Percentiles rank a stretch among this genome's conserved stretches.
These are phyloP conservation scores for Lepidothrix coronata DNA, from an alignment of 2,113 vertebrate species.

Conservation along the genomic window DNA sequence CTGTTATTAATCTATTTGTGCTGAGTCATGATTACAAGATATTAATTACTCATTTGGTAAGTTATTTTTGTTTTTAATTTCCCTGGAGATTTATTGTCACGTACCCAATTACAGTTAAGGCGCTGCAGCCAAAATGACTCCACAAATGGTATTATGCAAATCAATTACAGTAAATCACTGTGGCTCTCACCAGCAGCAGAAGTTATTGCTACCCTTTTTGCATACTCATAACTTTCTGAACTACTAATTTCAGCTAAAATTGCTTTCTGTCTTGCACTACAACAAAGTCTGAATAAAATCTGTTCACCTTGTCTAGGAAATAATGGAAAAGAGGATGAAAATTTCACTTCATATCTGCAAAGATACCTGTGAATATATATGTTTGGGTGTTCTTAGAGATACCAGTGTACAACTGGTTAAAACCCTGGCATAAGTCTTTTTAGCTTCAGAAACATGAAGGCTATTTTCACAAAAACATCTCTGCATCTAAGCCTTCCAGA, in stretches of 20 bases:
- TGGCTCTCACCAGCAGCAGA: neutral
- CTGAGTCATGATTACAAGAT: constrained; percentile 38
- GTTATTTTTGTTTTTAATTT: constrained; percentile 58
- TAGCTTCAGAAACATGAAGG: neutral
- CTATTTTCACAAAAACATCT: neutral
- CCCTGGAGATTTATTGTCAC: constrained; percentile 1
- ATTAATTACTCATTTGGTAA: constrained; percentile 45
- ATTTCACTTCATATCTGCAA: neutral
- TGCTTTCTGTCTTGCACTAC: neutral
- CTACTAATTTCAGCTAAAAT: neutral
- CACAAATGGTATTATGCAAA: constrained; percentile 39
- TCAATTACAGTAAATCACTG: constrained; percentile 7
- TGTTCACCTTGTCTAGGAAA: neutral
- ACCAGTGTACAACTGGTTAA: neutral
- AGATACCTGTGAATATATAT: fast-evolving
- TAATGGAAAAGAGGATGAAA: neutral
- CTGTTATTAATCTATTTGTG: constrained; percentile 6
- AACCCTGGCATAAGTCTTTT: neutral
- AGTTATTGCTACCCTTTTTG: constrained; percentile 31
- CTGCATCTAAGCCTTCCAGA: neutral
- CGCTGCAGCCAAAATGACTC: neutral
- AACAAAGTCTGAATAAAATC: neutral
- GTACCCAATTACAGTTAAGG: constrained; percentile 8
- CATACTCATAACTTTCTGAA: constrained; percentile 12
- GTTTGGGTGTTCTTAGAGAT: neutral